phyloP scores from a whole-genome alignment of 2,888 invertebrate species.

The Lochmaea capreae region DNA sequence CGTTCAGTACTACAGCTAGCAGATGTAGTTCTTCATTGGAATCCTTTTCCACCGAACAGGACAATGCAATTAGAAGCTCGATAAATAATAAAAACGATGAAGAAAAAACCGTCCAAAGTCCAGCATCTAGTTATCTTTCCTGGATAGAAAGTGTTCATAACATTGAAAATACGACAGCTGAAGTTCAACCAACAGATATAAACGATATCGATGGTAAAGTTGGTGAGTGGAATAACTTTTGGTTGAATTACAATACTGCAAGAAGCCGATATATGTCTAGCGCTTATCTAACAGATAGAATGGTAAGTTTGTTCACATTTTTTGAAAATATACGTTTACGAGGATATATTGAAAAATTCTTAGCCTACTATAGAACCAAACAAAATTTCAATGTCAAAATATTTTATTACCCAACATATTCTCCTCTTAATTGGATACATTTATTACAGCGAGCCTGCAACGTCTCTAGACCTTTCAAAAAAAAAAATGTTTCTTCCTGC shows the following conservation, averaged over 20 bases:
- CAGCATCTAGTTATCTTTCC: constrained; percentile 62
- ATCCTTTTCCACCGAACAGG: constrained; percentile 49
- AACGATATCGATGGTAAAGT: constrained; percentile 60
- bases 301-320: constrained; percentile 17
- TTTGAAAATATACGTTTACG: neutral
- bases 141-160: constrained; percentile 64
- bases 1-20: constrained; percentile 52
- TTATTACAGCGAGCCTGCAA: too few relatives aligned
- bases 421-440: too few relatives aligned
- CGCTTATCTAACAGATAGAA: constrained; percentile 53
- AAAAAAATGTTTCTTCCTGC: too few relatives aligned
- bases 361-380: too few relatives aligned
- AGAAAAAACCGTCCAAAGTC: constrained; percentile 58
- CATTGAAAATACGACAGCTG: constrained; percentile 9
- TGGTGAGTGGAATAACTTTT: constrained; percentile 66
- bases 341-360: too few relatives aligned
- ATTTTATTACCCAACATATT: too few relatives aligned
- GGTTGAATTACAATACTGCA: constrained; percentile 64
- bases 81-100: constrained; percentile 49
- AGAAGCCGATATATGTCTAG: constrained; percentile 61
- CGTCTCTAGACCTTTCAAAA: too few relatives aligned
- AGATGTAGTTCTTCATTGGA: constrained; percentile 57
- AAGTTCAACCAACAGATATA: constrained; percentile 39
- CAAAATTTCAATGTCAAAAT: too few relatives aligned
- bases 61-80: constrained; percentile 50